A percentile compares a stretch with the other conserved stretches of the same genome.
These are phyloP conservation scores for Anolis carolinensis DNA, from an alignment of 2,113 vertebrate species.

Conservation along the genomic window DNA sequence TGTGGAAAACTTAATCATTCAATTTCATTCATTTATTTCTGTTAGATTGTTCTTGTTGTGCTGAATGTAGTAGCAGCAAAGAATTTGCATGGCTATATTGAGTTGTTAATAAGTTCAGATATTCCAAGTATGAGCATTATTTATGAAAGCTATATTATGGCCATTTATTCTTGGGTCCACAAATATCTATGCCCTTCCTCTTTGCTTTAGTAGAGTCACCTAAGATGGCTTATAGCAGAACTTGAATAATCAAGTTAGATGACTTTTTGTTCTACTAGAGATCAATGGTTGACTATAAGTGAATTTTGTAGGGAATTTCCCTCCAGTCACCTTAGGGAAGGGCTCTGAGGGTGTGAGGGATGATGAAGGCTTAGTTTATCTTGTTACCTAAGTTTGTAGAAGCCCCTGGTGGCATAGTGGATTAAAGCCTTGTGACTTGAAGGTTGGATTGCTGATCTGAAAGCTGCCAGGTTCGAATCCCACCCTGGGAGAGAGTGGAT, in stretches of 20 bases:
- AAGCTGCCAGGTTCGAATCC: too few species aligned
- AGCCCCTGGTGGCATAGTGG: too few species aligned
- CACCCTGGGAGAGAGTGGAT: too few species aligned
- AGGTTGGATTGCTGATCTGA: too few species aligned
- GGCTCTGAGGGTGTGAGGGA: not conserved
- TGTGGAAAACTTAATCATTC: not conserved
- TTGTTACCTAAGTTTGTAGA: not conserved
- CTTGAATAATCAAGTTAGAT: not conserved
- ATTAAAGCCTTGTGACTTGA: too few species aligned
- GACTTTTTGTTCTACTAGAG: not conserved
- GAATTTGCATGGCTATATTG: not conserved
- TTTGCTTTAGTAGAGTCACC: not conserved
- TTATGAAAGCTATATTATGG: not conserved
- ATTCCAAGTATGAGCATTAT: not conserved
- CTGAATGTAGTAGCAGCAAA: not conserved
- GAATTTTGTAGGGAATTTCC: not conserved
- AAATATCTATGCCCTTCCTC: not conserved
- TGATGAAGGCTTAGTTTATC: too few species aligned
- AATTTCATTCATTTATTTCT: not conserved
- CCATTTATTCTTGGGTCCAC: not conserved
- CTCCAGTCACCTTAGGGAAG: not conserved
- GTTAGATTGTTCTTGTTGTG: not conserved
- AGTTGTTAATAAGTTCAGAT: not conserved
- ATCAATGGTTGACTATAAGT: not conserved
- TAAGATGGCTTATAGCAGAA: not conserved